These are phyloP conservation scores for Marmota monax DNA, from an alignment of 2,113 vertebrate species.

Conservation along the genomic window DNA sequence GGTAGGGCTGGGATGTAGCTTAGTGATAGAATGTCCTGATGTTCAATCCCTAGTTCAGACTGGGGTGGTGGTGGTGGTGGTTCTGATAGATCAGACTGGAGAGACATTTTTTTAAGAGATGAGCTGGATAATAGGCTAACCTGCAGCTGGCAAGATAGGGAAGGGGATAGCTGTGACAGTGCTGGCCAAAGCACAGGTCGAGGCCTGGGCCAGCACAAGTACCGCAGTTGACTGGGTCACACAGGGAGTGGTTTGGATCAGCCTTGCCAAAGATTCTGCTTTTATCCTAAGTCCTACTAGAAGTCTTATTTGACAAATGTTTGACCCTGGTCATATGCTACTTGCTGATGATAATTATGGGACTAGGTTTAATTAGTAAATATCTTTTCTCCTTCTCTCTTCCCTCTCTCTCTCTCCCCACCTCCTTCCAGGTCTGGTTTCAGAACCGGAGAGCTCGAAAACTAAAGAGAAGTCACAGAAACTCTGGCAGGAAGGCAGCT, in stretches of 20 bases:
- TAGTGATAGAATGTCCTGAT: no score
- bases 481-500: fast-evolving
- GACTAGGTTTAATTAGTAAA: not conserved
- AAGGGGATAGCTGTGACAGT: not conserved
- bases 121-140: not conserved
- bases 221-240: not conserved
- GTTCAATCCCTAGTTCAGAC: no score
- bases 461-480: not conserved
- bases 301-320: not conserved
- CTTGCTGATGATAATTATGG: not conserved
- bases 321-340: not conserved
- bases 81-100: not conserved
- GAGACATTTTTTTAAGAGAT: not conserved
- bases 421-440: slow-evolving; percentile 38
- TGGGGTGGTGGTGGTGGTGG: no score
- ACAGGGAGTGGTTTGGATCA: not conserved
- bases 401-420: no score
- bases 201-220: not conserved
- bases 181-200: not conserved
- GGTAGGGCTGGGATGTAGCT: no score
- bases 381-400: not conserved
- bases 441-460: slow-evolving; percentile 39
- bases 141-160: not conserved
- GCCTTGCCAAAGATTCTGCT: not conserved
- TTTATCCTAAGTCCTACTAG: not conserved